These are phyloP conservation scores for Xestia xanthographa DNA, from an alignment of 2,888 invertebrate species.

Conservation along the genomic window DNA sequence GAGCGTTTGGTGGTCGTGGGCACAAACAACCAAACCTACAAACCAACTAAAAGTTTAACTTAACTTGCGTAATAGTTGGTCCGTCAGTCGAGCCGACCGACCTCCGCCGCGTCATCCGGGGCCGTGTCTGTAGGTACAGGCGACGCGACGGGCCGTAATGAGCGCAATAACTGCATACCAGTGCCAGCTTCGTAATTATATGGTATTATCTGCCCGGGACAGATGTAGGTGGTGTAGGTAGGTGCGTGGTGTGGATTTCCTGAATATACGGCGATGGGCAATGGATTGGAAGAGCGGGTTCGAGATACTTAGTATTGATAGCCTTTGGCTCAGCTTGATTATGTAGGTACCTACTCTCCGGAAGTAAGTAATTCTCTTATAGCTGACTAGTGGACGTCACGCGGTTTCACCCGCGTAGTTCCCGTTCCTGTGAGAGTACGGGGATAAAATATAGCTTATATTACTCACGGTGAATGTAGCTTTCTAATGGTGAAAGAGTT, in stretches of 20 bases:
- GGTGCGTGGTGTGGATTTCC: conserved; percentile 44
- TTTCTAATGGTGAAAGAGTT: too few relatives aligned
- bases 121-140: conserved; percentile 5
- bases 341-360: conserved; percentile 4
- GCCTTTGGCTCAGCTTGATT: conserved; percentile 13
- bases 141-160: conserved; percentile 38
- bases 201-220: conserved; percentile 27
- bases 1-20: conserved; percentile 72
- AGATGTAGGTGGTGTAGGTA: conserved; percentile 12
- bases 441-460: too few relatives aligned
- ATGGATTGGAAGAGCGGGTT: conserved; percentile 51
- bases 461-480: too few relatives aligned
- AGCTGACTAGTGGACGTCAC: too few relatives aligned
- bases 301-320: conserved; percentile 40
- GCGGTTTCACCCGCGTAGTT: too few relatives aligned
- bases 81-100: conserved; percentile 29
- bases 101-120: conserved; percentile 30
- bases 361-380: not conserved
- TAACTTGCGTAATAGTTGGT: conserved; percentile 75
- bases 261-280: conserved; percentile 45
- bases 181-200: conserved; percentile 41
- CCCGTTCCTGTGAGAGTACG: too few relatives aligned
- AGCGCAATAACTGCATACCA: conserved; percentile 48
- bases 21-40: conserved; percentile 81
- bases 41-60: conserved; percentile 84